Percentiles rank a stretch among this genome's conserved stretches.
phyloP scores from a whole-genome alignment of 2,113 vertebrate genomes.

The Centropus bengalensis region DNA sequence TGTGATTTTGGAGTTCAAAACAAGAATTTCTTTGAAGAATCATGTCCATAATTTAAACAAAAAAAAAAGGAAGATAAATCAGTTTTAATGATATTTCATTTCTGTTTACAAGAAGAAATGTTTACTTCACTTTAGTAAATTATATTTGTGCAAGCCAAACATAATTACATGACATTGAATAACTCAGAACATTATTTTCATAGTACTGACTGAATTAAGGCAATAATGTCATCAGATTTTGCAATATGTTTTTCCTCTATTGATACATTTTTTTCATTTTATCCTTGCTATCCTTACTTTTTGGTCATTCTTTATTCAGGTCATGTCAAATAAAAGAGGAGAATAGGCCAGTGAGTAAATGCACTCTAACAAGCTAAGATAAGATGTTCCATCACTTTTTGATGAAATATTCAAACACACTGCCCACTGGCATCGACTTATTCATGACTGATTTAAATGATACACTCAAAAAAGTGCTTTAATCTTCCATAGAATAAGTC shows the following conservation, averaged over 20 bases:
- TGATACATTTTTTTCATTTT: not conserved
- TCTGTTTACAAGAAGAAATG: conserved; percentile 34
- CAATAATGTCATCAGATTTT: not conserved
- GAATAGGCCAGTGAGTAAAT: conserved; percentile 22
- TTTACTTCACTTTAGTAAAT: conserved; percentile 13
- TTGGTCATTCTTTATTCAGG: conserved; percentile 59
- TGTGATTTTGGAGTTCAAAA: not conserved
- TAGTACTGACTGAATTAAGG: not conserved
- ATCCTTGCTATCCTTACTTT: conserved; percentile 37
- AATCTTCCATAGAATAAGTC: conserved; percentile 63
- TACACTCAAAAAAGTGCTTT: conserved; percentile 63
- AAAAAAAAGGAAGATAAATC: not conserved
- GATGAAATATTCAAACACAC: conserved; percentile 72
- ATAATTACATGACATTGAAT: not conserved
- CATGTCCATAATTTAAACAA: not conserved
- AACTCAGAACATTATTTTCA: conserved; percentile 18
- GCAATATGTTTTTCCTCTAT: not conserved
- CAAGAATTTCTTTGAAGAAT: not conserved
- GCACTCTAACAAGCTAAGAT: conserved; percentile 52
- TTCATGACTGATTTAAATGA: conserved; percentile 71
- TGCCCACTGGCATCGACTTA: conserved; percentile 61
- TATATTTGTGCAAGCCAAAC: conserved; percentile 14
- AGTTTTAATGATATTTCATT: conserved; percentile 19
- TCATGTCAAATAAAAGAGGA: conserved; percentile 25
- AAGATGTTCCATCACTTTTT: conserved; percentile 43